Base-by-base conservation (phyloP, 2,888 invertebrate genomes). In the Eulithis testata region DNA sequence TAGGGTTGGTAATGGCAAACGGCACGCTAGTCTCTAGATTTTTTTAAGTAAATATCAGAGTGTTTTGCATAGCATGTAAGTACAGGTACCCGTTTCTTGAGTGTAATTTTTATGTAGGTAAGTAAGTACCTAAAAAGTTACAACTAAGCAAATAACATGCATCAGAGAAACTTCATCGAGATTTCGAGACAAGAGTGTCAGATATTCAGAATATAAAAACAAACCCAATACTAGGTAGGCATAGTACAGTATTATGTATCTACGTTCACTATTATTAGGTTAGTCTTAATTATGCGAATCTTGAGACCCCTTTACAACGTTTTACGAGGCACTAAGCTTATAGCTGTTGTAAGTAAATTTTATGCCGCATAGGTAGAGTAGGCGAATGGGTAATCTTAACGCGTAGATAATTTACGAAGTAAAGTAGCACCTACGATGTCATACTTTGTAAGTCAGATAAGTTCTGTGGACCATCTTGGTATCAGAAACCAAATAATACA, bases 211-310 rank as follows among this genome's bases (percentile, higher is more conserved):
- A 31, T 6, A 31, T 11, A 4, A 44, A 44, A 44, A 21, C 21
- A 21, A 44, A 11, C 11, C 11, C 44, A 44, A 44, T 2, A 11
- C 44, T 44, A 44, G 44, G 11, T 11, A 11, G 44, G 0, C 3
- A 11, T 11, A 44, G 21, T 21, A 11, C 3, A 11, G 11, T 11
- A 47, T 5, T 31, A 21, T 21, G 21, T 31, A 47, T 4, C 0
- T 14, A 47, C 52, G 27, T 37, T 9, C 12, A 12, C 40, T 40
- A 4, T 56, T 45, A 54, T 54, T 56, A 56, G 56, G 44, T 56
- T 31, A 45, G 31, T 9, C 12, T 7, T 43, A 11, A 43, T 43
- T 43, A 51, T 54, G 43, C 54, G 11, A 56, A 27, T 31, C 21
- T 49, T 49, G 7, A 31, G 12, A 6, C 44, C 45, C 27, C 14